Evolutionary conservation across 2,113 vertebrate genomes (phyloP).

Genomic region (Blennius ocellaris): DNA sequence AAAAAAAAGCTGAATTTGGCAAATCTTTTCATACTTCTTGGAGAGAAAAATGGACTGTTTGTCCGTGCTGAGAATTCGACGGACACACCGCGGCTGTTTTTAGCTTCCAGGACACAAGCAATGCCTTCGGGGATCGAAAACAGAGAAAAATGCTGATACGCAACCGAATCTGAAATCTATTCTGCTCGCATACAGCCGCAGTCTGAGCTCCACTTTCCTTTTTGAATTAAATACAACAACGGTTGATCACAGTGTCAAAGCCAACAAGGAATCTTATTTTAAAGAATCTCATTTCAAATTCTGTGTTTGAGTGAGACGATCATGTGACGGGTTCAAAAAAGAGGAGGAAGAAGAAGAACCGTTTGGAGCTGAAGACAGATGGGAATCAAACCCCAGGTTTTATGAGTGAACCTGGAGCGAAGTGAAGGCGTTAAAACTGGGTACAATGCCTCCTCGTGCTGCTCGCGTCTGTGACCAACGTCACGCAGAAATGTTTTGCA

Average conservation of each 20-base stretch:
- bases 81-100: not conserved
- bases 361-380: not conserved
- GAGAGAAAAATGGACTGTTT: not conserved
- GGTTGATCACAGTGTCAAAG: not conserved
- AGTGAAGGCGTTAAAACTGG: slow-evolving; percentile 7
- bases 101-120: not conserved
- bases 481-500: not conserved
- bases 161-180: not conserved
- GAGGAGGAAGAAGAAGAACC: slow-evolving; percentile 3
- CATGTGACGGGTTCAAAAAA: not conserved
- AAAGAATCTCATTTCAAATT: not conserved
- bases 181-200: too few relatives aligned
- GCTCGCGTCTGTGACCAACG: not conserved
- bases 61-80: not conserved
- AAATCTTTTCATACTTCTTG: not conserved
- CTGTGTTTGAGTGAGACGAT: not conserved
- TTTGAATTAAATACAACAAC: not conserved
- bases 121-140: not conserved
- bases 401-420: not conserved
- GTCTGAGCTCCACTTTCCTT: not conserved
- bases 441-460: too few relatives aligned
- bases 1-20: too few relatives aligned
- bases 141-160: too few relatives aligned
- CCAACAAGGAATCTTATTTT: not conserved
- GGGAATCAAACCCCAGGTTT: slow-evolving; percentile 14